These are phyloP conservation scores for Drosophila nr. perissopoda DNA, from an alignment of 2,888 invertebrate species.

Conservation along the genomic window DNA sequence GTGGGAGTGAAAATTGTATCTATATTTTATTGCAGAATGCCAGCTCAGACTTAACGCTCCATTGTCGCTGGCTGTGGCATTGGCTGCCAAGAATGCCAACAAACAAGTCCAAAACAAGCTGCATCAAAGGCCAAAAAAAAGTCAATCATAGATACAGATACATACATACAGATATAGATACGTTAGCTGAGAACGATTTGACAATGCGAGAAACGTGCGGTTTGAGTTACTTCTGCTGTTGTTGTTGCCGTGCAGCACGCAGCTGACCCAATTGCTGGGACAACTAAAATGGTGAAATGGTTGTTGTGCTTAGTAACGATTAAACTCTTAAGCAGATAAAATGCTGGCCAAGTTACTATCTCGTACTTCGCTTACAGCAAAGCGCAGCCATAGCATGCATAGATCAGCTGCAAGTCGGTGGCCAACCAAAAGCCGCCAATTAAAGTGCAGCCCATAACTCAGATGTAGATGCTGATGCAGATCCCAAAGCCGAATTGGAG, in stretches of 20 bases:
- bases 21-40: slow-evolving; percentile 31
- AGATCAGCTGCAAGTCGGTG: slow-evolving; percentile 62
- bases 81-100: slow-evolving; percentile 63
- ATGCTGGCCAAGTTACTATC: slow-evolving; percentile 30
- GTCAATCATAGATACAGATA: slow-evolving; percentile 39
- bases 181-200: slow-evolving; percentile 41
- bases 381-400: slow-evolving; percentile 36
- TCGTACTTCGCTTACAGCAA: slow-evolving; percentile 41
- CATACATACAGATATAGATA: slow-evolving; percentile 13
- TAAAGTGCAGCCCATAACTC: slow-evolving; percentile 44
- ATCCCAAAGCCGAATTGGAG: slow-evolving; percentile 1
- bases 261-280: slow-evolving; percentile 61
- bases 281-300: slow-evolving; percentile 25
- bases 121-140: slow-evolving; percentile 71
- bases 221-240: slow-evolving; percentile 42
- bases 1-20: slow-evolving; percentile 8
- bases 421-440: slow-evolving; percentile 49
- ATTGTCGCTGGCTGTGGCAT: slow-evolving; percentile 38
- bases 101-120: slow-evolving; percentile 68
- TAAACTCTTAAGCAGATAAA: slow-evolving; percentile 56
- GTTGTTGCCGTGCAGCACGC: slow-evolving; percentile 36
- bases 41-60: slow-evolving; percentile 38
- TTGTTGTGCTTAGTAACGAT: slow-evolving; percentile 35
- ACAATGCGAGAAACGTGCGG: slow-evolving; percentile 52
- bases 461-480: slow-evolving; percentile 8